Base-by-base conservation (phyloP, 2,888 invertebrate genomes). In the Dasysyrphus albostriatus region DNA sequence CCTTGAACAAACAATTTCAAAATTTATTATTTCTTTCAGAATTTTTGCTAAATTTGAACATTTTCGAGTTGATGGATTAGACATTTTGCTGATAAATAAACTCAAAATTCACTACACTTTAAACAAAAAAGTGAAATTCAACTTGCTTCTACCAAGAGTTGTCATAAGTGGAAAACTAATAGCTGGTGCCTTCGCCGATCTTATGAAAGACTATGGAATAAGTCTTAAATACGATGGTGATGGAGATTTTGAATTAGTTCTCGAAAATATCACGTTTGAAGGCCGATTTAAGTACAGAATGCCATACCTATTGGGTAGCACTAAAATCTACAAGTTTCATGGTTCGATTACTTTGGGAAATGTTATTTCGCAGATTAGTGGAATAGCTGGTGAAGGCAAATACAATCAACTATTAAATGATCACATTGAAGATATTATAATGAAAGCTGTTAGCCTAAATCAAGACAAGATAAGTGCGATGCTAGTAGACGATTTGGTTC, bases 261-360 rank as follows among this genome's bases (percentile, higher is more conserved):
- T 92, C 67, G 83, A 90, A 16, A 88, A 91, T 88, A 89, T 92
- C 0, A 89, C 88, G 4, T 76, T 92, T 12, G 61, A 90, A 65
- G 92, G 92, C 5, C 85, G 89, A 47, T 91, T 92, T 88, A 91
- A 91, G 70, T 92, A 92, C 77, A 92, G 90, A 88, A 89, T 91
- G 89, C 92, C 92, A 51, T 77, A 90, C 54, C 65, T 92, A 8
- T 90, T 89, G 32, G 91, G 92, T 32, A 91, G 91, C 39, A 89
- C 91, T 37, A 90, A 90, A 88, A 91, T 92, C 72, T 91, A 90
- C 72, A 91, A 91, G 1, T 91, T 92, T 69, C 61, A 90, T 14
- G 80, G 89, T 39, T 77, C 83, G 6, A 88, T 92, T 1, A 70
- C 75, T 0, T 73, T 92, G 65, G 91, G 91, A 0, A 88, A 90